A percentile compares a stretch with the other conserved stretches of the same genome.
Evolutionary conservation across 2,113 vertebrate species (phyloP).

Genomic region (Gymnorhina tibicen): DNA sequence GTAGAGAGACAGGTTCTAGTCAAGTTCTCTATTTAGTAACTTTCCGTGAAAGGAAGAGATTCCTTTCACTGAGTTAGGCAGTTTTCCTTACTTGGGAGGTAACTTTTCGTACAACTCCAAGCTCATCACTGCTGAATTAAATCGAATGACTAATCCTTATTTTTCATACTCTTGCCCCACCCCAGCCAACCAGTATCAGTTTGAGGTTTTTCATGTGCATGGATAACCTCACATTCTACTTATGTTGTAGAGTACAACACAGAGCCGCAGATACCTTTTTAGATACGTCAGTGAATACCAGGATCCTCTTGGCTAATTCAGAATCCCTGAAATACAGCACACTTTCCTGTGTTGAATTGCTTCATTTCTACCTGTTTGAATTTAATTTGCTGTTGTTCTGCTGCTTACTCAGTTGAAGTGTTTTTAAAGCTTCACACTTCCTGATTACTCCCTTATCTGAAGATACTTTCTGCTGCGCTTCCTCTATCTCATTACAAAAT

Average conservation of each 20-base stretch:
- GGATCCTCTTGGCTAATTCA: background rate
- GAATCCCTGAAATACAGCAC: background rate
- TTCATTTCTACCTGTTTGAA: background rate
- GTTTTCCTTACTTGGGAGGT: background rate
- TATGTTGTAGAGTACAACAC: fast-evolving
- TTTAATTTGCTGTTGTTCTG: background rate
- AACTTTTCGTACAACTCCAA: background rate
- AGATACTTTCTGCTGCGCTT: background rate
- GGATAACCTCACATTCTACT: background rate
- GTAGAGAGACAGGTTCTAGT: background rate
- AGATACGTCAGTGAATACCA: background rate
- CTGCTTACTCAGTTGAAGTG: background rate
- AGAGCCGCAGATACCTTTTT: background rate
- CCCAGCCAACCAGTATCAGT: background rate
- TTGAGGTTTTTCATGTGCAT: background rate
- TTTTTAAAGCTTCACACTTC: background rate
- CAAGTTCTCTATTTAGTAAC: background rate
- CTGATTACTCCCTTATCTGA: background rate
- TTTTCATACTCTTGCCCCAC: background rate
- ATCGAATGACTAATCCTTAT: background rate
- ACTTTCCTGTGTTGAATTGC: background rate
- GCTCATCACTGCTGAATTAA: background rate
- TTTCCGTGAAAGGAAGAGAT: background rate
- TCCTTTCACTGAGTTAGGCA: background rate
- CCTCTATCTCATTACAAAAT: background rate